Conservation (phyloP, 2,888 invertebrate genomes). For the Scaeva pyrastri region DNA sequence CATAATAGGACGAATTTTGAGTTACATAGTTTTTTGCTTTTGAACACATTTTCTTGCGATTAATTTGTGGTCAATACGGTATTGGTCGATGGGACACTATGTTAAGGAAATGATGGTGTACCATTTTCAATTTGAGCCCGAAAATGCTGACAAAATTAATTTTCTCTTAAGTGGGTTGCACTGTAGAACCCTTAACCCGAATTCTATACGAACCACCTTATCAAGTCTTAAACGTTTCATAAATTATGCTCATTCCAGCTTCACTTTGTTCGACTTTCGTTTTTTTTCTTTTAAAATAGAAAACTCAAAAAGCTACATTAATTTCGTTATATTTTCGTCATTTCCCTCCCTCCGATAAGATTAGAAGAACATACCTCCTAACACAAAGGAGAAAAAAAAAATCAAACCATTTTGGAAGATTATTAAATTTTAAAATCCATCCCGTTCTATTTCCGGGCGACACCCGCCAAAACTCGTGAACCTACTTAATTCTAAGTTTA, state of each 20-base stretch:
- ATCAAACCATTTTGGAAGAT: not conserved
- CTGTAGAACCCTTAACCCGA: no score
- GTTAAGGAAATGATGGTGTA: no score
- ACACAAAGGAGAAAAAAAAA: not conserved
- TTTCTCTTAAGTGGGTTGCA: no score
- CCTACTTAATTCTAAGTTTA: constrained; percentile 66
- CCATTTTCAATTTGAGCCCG: no score
- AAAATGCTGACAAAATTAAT: no score
- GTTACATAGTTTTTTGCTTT: not conserved
- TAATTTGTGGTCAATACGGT: no score
- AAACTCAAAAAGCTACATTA: not conserved
- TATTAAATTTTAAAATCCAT: constrained; percentile 32
- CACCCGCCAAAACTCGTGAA: constrained; percentile 22
- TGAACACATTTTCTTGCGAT: no score
- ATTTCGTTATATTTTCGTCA: not conserved
- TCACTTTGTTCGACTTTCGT: not conserved
- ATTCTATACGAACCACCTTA: no score
- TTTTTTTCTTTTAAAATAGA: no score
- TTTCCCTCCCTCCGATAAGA: not conserved
- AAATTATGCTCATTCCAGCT: not conserved
- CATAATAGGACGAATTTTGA: not conserved
- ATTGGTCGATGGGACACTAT: no score
- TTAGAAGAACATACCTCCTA: not conserved
- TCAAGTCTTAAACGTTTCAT: not conserved
- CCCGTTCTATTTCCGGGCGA: not conserved